Conservation (phyloP, 2,888 invertebrate genomes). For the Ichneumon xanthorius region DNA sequence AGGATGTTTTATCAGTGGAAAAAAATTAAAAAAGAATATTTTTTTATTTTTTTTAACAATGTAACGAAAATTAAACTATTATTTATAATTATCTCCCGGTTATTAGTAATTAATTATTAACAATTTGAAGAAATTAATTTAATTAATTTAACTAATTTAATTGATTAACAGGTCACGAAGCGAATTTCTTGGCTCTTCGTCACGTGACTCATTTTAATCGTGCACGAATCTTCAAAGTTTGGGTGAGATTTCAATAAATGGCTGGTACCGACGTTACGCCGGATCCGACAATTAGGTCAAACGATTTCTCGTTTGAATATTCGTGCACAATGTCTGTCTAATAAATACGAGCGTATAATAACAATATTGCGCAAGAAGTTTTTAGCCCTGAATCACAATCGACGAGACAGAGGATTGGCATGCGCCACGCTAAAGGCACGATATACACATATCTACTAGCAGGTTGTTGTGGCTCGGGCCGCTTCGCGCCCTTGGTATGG, state of each 20-base stretch:
- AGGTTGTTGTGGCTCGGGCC: too few relatives aligned
- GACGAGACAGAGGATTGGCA: background rate
- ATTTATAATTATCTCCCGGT: too few relatives aligned
- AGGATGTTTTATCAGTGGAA: too few relatives aligned
- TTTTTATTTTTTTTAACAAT: too few relatives aligned
- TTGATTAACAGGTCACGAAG: too few relatives aligned
- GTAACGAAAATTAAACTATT: too few relatives aligned
- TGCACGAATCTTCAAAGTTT: slow-evolving; percentile 1
- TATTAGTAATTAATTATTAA: too few relatives aligned
- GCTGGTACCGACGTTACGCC: slow-evolving; percentile 21
- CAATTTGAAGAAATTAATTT: too few relatives aligned
- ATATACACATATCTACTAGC: too few relatives aligned
- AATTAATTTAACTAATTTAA: too few relatives aligned
- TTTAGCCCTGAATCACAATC: slow-evolving; percentile 6
- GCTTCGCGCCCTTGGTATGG: too few relatives aligned
- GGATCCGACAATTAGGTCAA: slow-evolving; percentile 7
- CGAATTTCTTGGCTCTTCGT: background rate
- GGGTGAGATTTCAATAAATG: slow-evolving; percentile 11
- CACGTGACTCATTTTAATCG: background rate
- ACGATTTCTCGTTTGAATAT: background rate
- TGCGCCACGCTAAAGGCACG: slow-evolving; percentile 1
- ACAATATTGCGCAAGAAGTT: slow-evolving; percentile 11
- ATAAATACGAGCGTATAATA: background rate
- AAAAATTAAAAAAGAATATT: too few relatives aligned
- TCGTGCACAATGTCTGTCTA: background rate